Conservation (phyloP, 2,888 invertebrate species). For the Calephelis perditalis region DNA sequence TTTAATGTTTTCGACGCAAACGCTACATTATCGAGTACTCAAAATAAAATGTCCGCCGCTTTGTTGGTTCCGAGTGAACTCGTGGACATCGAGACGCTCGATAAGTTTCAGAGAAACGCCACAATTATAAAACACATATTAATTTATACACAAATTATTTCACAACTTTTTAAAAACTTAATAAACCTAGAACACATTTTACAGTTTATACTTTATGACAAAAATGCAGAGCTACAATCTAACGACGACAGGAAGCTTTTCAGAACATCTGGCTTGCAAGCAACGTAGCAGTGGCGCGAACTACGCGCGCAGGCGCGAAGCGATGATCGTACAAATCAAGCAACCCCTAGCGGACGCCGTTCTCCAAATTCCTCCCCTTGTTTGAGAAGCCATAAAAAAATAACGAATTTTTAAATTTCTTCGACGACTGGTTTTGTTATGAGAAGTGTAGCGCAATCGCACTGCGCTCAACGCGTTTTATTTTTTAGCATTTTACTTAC, state of each 20-base stretch:
- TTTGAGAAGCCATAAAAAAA: slow-evolving; percentile 71
- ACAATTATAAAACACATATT: slow-evolving; percentile 61
- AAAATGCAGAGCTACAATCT: slow-evolving; percentile 56
- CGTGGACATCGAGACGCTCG: slow-evolving; percentile 76
- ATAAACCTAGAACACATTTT: slow-evolving; percentile 68
- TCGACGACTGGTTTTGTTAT: slow-evolving; percentile 62
- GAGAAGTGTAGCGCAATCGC: slow-evolving; percentile 32
- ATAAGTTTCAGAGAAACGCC: slow-evolving; percentile 60
- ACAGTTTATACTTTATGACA: slow-evolving; percentile 46
- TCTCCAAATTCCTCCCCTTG: slow-evolving; percentile 67
- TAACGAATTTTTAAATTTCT: slow-evolving; percentile 72
- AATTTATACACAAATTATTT: slow-evolving; percentile 58
- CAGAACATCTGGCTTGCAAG: slow-evolving; percentile 77
- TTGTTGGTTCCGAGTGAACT: slow-evolving; percentile 77
- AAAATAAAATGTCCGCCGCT: slow-evolving; percentile 80
- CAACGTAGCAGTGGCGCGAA: slow-evolving; percentile 78
- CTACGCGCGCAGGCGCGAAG: slow-evolving; percentile 75
- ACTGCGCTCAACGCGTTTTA: slow-evolving; percentile 20
- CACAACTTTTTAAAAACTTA: slow-evolving; percentile 58
- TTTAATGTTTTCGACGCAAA: slow-evolving; percentile 75
- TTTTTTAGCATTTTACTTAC: not conserved
- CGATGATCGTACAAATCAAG: slow-evolving; percentile 52
- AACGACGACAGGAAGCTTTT: slow-evolving; percentile 75
- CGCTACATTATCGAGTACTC: slow-evolving; percentile 78
- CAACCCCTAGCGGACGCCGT: slow-evolving; percentile 70